Conservation (phyloP, 30 jellyfish, hydroid and myxozoan genomes). For the Aurelia coerulea region DNA sequence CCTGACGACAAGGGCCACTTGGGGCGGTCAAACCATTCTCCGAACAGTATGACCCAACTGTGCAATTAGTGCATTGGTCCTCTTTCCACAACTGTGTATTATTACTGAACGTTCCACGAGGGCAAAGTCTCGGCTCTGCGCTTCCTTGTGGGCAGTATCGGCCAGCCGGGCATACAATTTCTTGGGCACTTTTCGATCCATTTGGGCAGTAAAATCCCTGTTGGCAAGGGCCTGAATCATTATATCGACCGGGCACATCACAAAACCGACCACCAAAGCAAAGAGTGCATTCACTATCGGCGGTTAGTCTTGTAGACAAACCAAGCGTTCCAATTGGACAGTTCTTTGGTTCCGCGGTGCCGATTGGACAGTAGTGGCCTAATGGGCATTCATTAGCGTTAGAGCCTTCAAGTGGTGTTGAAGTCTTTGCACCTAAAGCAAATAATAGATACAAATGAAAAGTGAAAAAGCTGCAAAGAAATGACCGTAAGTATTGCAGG, state of each 20-base stretch:
- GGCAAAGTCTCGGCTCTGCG: slow-evolving; percentile 85
- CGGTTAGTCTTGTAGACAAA: slow-evolving; percentile 47
- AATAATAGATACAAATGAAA: background rate
- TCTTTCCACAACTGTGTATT: slow-evolving; percentile 65
- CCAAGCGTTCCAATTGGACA: slow-evolving; percentile 97
- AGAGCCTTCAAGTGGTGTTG: slow-evolving; percentile 95
- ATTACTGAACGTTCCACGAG: slow-evolving; percentile 87
- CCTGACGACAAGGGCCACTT: slow-evolving; percentile 89
- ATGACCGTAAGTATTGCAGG: background rate
- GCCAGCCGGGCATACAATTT: slow-evolving; percentile 93
- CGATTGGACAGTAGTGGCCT: slow-evolving; percentile 91
- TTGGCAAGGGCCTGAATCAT: slow-evolving; percentile 82
- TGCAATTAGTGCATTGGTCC: slow-evolving; percentile 82
- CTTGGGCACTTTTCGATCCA: slow-evolving; percentile 87
- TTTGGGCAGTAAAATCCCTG: slow-evolving; percentile 92
- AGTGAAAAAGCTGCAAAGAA: background rate
- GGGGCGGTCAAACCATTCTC: slow-evolving; percentile 91
- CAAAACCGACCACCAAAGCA: slow-evolving; percentile 97
- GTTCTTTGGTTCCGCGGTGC: slow-evolving; percentile 91
- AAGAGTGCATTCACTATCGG: slow-evolving; percentile 72
- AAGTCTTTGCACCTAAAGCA: slow-evolving; percentile 86
- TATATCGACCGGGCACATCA: slow-evolving; percentile 81
- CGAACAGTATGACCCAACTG: slow-evolving; percentile 84
- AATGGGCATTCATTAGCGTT: slow-evolving; percentile 92
- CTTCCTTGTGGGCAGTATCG: slow-evolving; percentile 94